Conservation (phyloP, 2,797 vertebrate species). For the Centroberyx gerrardi region DNA sequence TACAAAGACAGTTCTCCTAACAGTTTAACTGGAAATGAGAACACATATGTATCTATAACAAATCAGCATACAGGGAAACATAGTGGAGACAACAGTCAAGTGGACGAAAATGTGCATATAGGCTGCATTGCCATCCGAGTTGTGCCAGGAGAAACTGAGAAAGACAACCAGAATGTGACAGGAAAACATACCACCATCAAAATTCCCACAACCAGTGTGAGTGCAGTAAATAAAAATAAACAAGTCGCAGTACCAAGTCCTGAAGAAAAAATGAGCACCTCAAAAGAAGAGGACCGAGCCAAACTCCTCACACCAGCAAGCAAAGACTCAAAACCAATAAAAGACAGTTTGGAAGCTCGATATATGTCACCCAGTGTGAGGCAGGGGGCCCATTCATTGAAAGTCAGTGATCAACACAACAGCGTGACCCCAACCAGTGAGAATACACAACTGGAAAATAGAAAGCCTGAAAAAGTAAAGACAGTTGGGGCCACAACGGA, state of each 20-base stretch:
- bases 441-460: slow-evolving; percentile 21
- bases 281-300: slow-evolving; percentile 15
- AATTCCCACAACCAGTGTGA: slow-evolving; percentile 14
- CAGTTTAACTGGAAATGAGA: slow-evolving; percentile 32
- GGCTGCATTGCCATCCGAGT: slow-evolving; percentile 73
- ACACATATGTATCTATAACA: slow-evolving; percentile 9
- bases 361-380: slow-evolving; percentile 51
- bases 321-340: slow-evolving; percentile 19
- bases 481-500: slow-evolving; percentile 8
- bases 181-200: slow-evolving; percentile 23
- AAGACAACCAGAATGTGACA: slow-evolving; percentile 22
- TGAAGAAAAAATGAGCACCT: slow-evolving; percentile 36
- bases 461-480: slow-evolving; percentile 25
- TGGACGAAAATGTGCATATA: slow-evolving; percentile 59
- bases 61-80: slow-evolving; percentile 19
- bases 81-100: slow-evolving; percentile 27
- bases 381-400: slow-evolving; percentile 55
- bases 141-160: slow-evolving; percentile 46
- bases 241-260: slow-evolving; percentile 23
- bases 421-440: slow-evolving; percentile 23
- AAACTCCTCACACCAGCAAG: slow-evolving; percentile 29
- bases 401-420: slow-evolving; percentile 41
- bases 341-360: slow-evolving; percentile 40
- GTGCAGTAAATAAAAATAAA: slow-evolving; percentile 20
- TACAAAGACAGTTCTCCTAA: slow-evolving; percentile 25